Evolutionary conservation across 2,797 vertebrate species (phyloP), one percentile per base, ranked within the genome.

Genomic region (Siniperca undulata): DNA sequence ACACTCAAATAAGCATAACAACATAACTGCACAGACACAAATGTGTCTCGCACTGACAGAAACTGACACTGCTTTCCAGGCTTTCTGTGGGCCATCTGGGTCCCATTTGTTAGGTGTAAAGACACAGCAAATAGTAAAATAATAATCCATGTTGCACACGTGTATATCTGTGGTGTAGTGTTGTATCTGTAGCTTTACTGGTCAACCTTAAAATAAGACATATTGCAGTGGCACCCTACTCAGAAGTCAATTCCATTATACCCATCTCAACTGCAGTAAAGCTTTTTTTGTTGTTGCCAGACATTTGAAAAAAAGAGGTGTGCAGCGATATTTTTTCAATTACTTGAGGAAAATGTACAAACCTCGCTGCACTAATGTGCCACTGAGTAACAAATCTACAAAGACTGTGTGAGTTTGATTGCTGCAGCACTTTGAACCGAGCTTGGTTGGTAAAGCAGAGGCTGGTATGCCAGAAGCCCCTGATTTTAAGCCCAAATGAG

Each of bases 91-190:
- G 69, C 58, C 78, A 64, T 77, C 68, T 84, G 81, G 17, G 73
- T 64, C 69, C 20, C 40, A 58, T 79, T 73, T 53, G 56, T 72
- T 38, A 20, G 46, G 50, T 77, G 59, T 77, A 48, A 40, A 53
- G 67, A 74, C 24, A n/a, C 8, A 34, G 42, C 3, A 5, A 38
- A 66, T 46, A 27, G 46, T 27, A 38, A 24, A 40, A 22, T 2
- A 52, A 5, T 12, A 38, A 44, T 81, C 34, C 24, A 11, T n/a
- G 13, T 44, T 40, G n/a, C 46, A 30, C 46, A 70, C 60, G 60
- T 61, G 48, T 42, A n/a, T 19, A 2, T 64, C 20, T 34, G 22
- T 75, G 34, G 19, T 73, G 36, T 16, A 20, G 50, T 59, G 22
- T 68, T 40, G 2, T 59, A 73, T 68, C 44, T 67, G 68, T 44